Percentiles rank a stretch among this genome's conserved stretches.
Evolutionary conservation across 2,888 invertebrate species (phyloP).

Genomic region (Xiphydria camelus): DNA sequence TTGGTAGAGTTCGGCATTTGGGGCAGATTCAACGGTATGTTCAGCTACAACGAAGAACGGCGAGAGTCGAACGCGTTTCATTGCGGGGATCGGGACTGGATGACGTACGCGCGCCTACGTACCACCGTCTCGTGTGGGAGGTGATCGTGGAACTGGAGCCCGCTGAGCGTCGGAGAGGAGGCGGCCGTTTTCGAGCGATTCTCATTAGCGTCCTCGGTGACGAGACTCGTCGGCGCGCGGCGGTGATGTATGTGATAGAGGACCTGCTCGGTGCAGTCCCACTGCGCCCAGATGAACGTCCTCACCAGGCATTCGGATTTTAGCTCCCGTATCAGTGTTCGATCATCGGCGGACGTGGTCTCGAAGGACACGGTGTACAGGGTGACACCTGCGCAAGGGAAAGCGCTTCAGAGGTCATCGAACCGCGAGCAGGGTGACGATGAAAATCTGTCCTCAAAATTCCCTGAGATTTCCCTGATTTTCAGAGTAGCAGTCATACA

Average conservation of each 20-base stretch:
- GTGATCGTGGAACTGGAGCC: conserved; percentile 84
- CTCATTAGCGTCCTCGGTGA: conserved; percentile 67
- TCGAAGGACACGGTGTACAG: conserved; percentile 44
- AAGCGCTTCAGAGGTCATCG: too few relatives aligned
- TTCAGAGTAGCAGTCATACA: too few relatives aligned
- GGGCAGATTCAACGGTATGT: conserved; percentile 81
- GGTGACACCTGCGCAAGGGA: conserved; percentile 35
- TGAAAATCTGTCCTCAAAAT: too few relatives aligned
- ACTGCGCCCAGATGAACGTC: conserved; percentile 84
- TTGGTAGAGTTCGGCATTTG: conserved; percentile 66
- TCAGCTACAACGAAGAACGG: conserved; percentile 64
- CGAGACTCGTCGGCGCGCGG: conserved; percentile 69
- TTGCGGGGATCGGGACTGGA: not conserved
- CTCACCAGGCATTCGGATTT: conserved; percentile 63
- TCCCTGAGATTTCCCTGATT: too few relatives aligned
- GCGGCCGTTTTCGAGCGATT: conserved; percentile 58
- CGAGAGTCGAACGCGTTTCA: not conserved
- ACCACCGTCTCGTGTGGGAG: conserved; percentile 87
- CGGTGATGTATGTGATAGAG: conserved; percentile 83
- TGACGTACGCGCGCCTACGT: conserved; percentile 50
- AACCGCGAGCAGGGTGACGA: too few relatives aligned
- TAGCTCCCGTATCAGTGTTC: conserved; percentile 39
- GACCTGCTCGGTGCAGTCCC: conserved; percentile 79
- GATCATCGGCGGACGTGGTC: conserved; percentile 21
- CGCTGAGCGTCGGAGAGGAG: conserved; percentile 74